Conservation (phyloP, 2,113 vertebrate genomes). For the Pollimyrus isidori region DNA sequence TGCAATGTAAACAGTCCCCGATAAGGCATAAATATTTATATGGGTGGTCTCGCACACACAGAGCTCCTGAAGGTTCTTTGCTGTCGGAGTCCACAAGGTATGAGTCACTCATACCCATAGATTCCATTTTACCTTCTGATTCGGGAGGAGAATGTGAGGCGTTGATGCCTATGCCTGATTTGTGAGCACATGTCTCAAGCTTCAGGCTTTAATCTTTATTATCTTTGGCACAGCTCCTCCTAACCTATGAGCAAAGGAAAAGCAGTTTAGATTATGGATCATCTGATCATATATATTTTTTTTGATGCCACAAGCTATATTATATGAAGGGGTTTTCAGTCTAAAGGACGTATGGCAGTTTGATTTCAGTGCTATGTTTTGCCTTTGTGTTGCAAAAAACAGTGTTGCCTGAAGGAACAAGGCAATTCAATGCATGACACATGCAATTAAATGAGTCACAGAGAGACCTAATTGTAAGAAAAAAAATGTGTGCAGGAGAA, state of each 20-base stretch:
- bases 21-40: conserved; percentile 33
- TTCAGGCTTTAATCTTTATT: conserved; percentile 18
- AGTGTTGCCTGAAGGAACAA: conserved; percentile 15
- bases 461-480: conserved; percentile 7
- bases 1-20: not conserved
- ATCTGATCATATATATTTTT: not conserved
- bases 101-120: conserved; percentile 29
- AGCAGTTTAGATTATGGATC: not conserved
- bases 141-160: conserved; percentile 15
- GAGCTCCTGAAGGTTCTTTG: not conserved
- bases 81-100: not conserved
- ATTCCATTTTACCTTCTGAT: conserved; percentile 45
- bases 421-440: not conserved
- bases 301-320: not conserved
- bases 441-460: conserved; percentile 7
- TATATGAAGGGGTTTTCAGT: not conserved
- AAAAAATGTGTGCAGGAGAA: not conserved
- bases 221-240: not conserved
- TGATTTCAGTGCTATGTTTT: not conserved
- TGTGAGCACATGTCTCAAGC: conserved; percentile 28
- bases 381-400: not conserved
- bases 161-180: conserved; percentile 21
- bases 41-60: not conserved
- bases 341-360: not conserved
- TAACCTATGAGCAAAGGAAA: not conserved